These are phyloP conservation scores for Lepidurus packardi DNA, from an alignment of 1,140 invertebrate species.

Conservation along the genomic window DNA sequence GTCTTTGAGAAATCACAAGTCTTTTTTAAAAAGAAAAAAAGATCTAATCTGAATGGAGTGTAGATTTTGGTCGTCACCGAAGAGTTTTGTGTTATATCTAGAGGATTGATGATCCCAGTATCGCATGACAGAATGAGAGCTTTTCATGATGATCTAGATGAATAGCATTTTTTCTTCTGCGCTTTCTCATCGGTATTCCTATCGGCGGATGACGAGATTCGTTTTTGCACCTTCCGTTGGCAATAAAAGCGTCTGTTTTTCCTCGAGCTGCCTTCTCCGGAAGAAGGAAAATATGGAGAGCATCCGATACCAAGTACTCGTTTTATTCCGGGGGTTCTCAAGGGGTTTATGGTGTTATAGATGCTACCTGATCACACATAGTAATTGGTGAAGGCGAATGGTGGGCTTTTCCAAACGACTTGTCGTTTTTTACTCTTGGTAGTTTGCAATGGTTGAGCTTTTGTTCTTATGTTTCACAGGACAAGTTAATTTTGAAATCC, in stretches of 20 bases:
- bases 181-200: neutral
- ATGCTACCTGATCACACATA: neutral
- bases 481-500: no score
- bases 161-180: neutral
- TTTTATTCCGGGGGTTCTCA: neutral
- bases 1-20: neutral
- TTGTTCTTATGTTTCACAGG: no score
- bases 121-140: neutral
- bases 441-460: neutral
- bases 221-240: conserved; percentile 15
- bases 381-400: neutral
- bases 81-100: neutral
- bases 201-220: neutral
- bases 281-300: neutral
- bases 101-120: neutral
- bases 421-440: neutral
- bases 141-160: conserved; percentile 12
- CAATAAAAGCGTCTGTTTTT: conserved; percentile 15
- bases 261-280: neutral
- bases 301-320: neutral
- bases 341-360: neutral
- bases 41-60: neutral
- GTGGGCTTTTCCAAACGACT: neutral
- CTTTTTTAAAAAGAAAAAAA: neutral
- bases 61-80: neutral